phyloP scores from a whole-genome alignment of 2,797 vertebrate genomes.

The Acipenser ruthenus region DNA sequence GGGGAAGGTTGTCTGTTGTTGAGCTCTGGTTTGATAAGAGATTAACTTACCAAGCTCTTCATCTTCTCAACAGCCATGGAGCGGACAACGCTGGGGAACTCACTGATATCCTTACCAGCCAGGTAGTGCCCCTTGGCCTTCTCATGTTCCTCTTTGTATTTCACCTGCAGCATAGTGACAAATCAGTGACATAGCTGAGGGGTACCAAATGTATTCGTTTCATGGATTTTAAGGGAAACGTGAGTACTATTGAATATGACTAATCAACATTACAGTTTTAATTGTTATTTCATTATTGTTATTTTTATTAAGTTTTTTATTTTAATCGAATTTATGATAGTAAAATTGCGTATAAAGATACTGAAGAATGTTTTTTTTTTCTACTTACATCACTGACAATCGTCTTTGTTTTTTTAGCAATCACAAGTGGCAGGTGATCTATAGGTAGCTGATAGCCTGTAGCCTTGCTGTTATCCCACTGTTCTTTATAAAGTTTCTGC shows the following conservation, averaged over 20 bases:
- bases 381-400: constrained; percentile 78
- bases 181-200: no score
- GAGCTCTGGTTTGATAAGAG: no score
- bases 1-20: no score
- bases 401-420: constrained; percentile 69
- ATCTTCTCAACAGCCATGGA: constrained; percentile 81
- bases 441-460: constrained; percentile 75
- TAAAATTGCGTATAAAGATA: no score
- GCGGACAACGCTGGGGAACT: constrained; percentile 83
- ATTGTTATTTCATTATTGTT: no score
- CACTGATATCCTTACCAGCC: constrained; percentile 72
- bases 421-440: constrained; percentile 77
- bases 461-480: constrained; percentile 80
- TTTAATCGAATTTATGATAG: no score
- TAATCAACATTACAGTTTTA: no score
- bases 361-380: no score
- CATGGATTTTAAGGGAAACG: no score
- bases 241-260: no score
- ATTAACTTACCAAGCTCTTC: constrained; percentile 73
- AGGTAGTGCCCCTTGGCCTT: constrained; percentile 91
- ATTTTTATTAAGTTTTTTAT: no score
- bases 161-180: constrained; percentile 55
- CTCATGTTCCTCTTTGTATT: constrained; percentile 80
- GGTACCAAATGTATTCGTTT: no score
- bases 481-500: constrained; percentile 81